Evolutionary conservation across 1,140 invertebrate species (phyloP), one percentile per base, ranked within the genome.

Genomic region (Drosophila arizonae): DNA sequence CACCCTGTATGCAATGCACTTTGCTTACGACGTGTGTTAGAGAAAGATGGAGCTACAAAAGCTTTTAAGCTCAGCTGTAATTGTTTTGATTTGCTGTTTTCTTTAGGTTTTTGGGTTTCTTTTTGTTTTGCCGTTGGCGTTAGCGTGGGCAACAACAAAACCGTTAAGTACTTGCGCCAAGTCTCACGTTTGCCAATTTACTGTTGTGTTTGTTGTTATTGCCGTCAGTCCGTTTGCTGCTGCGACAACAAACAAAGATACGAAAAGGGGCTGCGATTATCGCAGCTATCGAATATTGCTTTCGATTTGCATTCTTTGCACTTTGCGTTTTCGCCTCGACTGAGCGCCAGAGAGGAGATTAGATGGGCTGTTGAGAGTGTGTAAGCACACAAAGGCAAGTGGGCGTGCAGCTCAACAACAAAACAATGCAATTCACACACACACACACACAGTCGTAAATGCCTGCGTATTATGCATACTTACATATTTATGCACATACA

Each of bases 261-360:
- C n/a, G 33, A 21, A 56, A 41, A 50, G 24, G 28, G 45, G 45
- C 13, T 52, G 54, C 50, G 41, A 60, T 70, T 63, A 63, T 55
- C 43, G 55, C 48, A 66, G 46, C 52, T 48, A 48, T 52, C 48
- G 26, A 72, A 67, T 57, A 52, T 67, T 55, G 39, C 60, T 67
- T 67, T 72, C 45, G 39, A 15, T 64, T 72, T 72, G 64, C 64
- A 60, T 66, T 66, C 54, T 67, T 60, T 72, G 62, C 63, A 67
- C 30, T 67, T 72, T 61, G 48, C 24, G 28, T 30, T 60, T 6
- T 26, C 30, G 24, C 30, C 36, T 26, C 48, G 11, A 13, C 6
- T 21, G 9, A 3, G 10, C 46, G 3, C 26, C 26, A 36, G 26
- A 62, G 51, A 52, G 58, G n/a, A 52, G 26, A 65, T 64, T 51